Evolutionary conservation across 1,140 invertebrate genomes (phyloP).

Genomic region (Drosophila subobscura): DNA sequence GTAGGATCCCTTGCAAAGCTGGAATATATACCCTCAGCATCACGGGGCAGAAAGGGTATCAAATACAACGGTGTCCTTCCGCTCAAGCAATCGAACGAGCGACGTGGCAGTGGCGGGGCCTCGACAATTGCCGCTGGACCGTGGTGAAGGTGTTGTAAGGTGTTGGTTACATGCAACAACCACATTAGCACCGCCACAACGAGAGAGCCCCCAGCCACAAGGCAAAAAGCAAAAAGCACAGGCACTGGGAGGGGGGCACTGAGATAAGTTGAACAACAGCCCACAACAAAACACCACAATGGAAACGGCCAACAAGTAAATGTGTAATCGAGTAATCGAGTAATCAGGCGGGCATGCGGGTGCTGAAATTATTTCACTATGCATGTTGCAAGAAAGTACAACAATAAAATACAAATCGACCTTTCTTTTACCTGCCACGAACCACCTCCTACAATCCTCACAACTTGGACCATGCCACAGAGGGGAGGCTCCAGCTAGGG

Average conservation of each 20-base stretch:
- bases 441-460: no score
- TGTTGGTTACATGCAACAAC: slow-evolving; percentile 73
- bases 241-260: not conserved
- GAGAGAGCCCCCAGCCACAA: slow-evolving; percentile 13
- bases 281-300: slow-evolving; percentile 27
- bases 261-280: slow-evolving; percentile 15
- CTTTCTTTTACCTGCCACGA: not conserved
- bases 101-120: slow-evolving; percentile 22
- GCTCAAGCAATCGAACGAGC: not conserved
- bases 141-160: slow-evolving; percentile 79
- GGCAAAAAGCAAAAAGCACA: slow-evolving; percentile 20
- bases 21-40: no score
- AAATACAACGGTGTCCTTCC: no score
- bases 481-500: no score
- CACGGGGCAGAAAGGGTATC: no score
- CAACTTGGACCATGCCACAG: no score
- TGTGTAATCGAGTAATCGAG: slow-evolving; percentile 42
- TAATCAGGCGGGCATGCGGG: slow-evolving; percentile 72
- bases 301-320: slow-evolving; percentile 34
- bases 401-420: slow-evolving; percentile 1
- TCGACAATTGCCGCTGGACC: slow-evolving; percentile 57
- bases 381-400: slow-evolving; percentile 32
- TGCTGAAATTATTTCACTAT: slow-evolving; percentile 67
- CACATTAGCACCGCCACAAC: slow-evolving; percentile 1
- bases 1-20: no score